phyloP scores from a whole-genome alignment of 2,113 vertebrate genomes.

The Notarius lentiginosus region DNA sequence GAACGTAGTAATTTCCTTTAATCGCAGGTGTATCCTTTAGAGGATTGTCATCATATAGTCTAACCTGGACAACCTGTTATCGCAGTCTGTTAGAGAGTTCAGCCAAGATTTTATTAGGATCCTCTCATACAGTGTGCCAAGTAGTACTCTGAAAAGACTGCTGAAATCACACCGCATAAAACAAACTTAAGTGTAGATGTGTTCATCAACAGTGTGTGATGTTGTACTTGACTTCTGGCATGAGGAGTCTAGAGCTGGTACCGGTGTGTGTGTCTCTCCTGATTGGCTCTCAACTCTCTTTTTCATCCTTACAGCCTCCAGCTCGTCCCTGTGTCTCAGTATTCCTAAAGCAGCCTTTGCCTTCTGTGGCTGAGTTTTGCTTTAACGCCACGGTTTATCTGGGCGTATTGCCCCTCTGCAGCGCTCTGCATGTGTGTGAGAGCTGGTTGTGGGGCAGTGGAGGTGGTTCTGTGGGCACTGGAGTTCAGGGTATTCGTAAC shows the following conservation, averaged over 20 bases:
- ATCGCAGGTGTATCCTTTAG: neutral
- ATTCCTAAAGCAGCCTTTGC: neutral
- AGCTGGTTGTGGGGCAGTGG: neutral
- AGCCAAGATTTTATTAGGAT: neutral
- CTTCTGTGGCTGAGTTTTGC: neutral
- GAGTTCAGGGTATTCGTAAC: conserved; percentile 43
- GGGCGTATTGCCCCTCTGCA: neutral
- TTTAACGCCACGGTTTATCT: neutral
- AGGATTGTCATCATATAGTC: neutral
- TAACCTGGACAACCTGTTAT: neutral
- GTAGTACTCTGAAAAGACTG: neutral
- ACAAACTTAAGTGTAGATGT: neutral
- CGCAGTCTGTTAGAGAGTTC: neutral
- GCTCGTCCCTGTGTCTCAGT: conserved; percentile 10
- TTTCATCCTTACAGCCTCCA: neutral
- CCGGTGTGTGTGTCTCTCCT: neutral
- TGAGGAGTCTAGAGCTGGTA: neutral
- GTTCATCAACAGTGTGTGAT: neutral
- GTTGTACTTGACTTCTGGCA: neutral
- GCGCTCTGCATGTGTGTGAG: conserved; percentile 9
- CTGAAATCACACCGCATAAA: neutral
- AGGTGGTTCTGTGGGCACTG: conserved; percentile 16
- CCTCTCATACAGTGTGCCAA: neutral
- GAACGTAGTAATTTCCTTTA: neutral
- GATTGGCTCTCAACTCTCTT: neutral